Evolutionary conservation across 2,888 invertebrate species (phyloP).

Genomic region (Aproaerema taeniolella): DNA sequence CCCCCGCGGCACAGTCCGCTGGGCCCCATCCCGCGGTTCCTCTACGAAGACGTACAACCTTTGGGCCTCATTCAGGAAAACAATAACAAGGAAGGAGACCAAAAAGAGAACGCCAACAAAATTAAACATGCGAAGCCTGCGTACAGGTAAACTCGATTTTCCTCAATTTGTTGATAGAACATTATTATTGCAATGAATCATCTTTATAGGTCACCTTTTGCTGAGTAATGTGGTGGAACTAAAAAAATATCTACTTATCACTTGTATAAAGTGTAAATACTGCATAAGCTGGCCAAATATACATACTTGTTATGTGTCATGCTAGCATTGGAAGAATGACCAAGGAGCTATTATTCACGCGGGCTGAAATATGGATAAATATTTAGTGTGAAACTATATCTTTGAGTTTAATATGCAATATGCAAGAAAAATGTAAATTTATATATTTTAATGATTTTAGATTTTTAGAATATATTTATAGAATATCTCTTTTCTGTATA

Average conservation of each 20-base stretch:
- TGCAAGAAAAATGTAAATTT: too few relatives aligned
- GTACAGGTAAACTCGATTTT: constrained; percentile 65
- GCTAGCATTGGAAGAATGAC: too few relatives aligned
- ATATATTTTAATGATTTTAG: too few relatives aligned
- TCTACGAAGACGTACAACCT: constrained; percentile 69
- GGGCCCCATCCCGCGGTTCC: constrained; percentile 66
- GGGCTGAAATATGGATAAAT: too few relatives aligned
- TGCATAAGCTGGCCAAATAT: neutral
- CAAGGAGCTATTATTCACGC: too few relatives aligned
- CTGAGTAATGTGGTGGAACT: constrained; percentile 17
- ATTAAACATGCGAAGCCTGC: constrained; percentile 77
- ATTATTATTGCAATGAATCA: constrained; percentile 5
- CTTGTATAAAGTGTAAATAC: too few relatives aligned
- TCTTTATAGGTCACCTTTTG: constrained; percentile 22
- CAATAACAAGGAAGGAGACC: constrained; percentile 64
- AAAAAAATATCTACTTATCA: too few relatives aligned
- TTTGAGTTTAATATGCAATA: too few relatives aligned
- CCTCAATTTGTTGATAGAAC: constrained; percentile 26
- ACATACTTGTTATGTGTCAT: neutral
- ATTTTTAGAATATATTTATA: too few relatives aligned
- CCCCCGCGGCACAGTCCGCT: constrained; percentile 71
- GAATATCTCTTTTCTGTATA: too few relatives aligned
- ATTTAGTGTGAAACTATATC: too few relatives aligned
- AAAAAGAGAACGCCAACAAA: constrained; percentile 64
- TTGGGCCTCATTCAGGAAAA: constrained; percentile 60